These are phyloP conservation scores for Gonioctena quinquepunctata DNA, from an alignment of 1,140 invertebrate species.

Conservation along the genomic window DNA sequence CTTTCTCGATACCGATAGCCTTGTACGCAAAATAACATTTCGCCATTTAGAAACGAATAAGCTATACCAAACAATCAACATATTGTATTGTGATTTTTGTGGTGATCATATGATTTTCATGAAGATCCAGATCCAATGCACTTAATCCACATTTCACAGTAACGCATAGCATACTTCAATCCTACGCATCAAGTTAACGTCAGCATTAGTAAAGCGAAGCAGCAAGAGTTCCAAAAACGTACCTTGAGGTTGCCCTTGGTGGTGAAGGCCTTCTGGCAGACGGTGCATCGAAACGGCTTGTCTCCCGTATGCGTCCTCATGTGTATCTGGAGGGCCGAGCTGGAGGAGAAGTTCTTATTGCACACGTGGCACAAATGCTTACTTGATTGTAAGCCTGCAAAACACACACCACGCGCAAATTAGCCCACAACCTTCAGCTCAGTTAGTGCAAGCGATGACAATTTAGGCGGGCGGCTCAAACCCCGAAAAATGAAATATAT, in stretches of 20 bases:
- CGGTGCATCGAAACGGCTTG: conserved; percentile 94
- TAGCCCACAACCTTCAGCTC: conserved; percentile 52
- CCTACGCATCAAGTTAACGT: not conserved
- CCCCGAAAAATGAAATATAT: too few relatives aligned
- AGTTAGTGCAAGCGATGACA: conserved; percentile 53
- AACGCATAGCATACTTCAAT: not conserved
- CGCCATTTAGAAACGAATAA: too few relatives aligned
- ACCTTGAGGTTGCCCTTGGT: conserved; percentile 99
- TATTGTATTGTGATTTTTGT: too few relatives aligned
- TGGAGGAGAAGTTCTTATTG: conserved; percentile 96
- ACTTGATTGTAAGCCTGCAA: conserved; percentile 58
- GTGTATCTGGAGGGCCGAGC: conserved; percentile 95
- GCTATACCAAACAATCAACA: too few relatives aligned
- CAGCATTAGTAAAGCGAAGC: conserved; percentile 47
- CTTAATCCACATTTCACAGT: too few relatives aligned
- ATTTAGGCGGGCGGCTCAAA: not conserved
- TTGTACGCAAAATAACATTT: too few relatives aligned
- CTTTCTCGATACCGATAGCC: too few relatives aligned
- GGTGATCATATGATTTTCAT: too few relatives aligned
- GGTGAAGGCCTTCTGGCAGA: conserved; percentile 95
- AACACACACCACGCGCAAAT: conserved; percentile 53
- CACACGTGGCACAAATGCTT: conserved; percentile 97
- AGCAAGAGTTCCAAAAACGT: conserved; percentile 43
- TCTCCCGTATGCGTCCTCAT: conserved; percentile 98
- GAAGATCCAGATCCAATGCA: too few relatives aligned